phyloP scores from a whole-genome alignment of 2,113 vertebrate genomes.

The Otocyon megalotis region DNA sequence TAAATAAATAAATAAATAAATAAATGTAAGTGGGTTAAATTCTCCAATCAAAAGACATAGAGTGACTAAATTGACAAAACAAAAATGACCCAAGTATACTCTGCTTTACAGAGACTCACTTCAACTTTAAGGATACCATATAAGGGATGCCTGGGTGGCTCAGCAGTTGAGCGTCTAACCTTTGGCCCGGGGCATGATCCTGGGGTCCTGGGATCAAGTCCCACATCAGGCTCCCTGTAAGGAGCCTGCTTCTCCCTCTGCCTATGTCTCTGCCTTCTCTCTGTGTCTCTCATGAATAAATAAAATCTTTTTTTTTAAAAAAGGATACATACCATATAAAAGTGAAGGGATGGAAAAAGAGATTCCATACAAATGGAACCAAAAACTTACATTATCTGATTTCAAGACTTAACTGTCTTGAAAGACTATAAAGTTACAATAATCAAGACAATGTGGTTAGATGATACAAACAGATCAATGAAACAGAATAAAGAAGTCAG shows the following conservation, averaged over 20 bases:
- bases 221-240: too few species aligned
- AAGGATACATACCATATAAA: too few species aligned
- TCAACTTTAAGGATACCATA: neutral
- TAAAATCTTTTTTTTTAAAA: too few species aligned
- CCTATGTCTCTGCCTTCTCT: too few species aligned
- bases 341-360: neutral
- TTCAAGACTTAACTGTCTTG: slow-evolving; percentile 1
- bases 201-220: too few species aligned
- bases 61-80: neutral
- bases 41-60: neutral
- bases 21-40: neutral
- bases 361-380: neutral
- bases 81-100: neutral
- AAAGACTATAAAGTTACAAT: neutral
- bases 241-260: too few species aligned
- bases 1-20: neutral
- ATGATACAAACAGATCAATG: slow-evolving; percentile 20
- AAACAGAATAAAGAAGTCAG: neutral
- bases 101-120: too few species aligned
- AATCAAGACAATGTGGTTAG: neutral
- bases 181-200: too few species aligned
- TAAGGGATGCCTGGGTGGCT: too few species aligned
- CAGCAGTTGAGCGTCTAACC: too few species aligned
- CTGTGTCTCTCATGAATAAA: too few species aligned
- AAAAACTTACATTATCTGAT: neutral